These are phyloP conservation scores for Rhadinocentrus ornatus DNA, from an alignment of 2,797 vertebrate genomes.

Conservation along the genomic window DNA sequence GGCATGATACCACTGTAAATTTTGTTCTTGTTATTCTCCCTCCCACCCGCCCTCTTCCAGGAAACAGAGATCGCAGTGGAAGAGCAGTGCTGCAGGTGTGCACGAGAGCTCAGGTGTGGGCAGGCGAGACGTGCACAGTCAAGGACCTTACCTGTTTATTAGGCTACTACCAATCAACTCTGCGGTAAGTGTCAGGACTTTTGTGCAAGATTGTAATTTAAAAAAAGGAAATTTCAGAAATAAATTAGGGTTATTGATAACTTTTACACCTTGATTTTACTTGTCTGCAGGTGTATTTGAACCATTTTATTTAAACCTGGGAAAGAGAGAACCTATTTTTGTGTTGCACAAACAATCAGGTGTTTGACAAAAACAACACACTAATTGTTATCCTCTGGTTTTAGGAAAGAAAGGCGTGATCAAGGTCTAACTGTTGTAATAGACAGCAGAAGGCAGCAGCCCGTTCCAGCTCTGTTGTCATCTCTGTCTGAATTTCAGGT, in stretches of 20 bases:
- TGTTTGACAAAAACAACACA: conserved; percentile 10
- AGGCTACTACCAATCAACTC: conserved; percentile 83
- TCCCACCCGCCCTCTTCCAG: conserved; percentile 66
- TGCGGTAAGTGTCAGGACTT: conserved; percentile 78
- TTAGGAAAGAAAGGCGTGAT: conserved; percentile 84
- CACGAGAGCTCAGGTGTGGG: conserved; percentile 81
- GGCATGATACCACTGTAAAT: background rate
- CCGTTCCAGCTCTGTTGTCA: conserved; percentile 79
- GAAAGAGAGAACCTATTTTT: background rate
- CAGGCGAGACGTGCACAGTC: conserved; percentile 71
- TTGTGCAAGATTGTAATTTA: background rate
- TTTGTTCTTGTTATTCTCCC: conserved; percentile 21
- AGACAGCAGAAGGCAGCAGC: conserved; percentile 83
- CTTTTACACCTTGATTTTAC: conserved; percentile 21
- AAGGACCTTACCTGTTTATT: conserved; percentile 82
- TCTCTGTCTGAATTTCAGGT: conserved; percentile 88
- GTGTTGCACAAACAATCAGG: background rate
- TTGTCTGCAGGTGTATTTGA: background rate
- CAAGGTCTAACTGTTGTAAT: conserved; percentile 85
- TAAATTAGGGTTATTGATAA: background rate
- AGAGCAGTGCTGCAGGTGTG: conserved; percentile 86
- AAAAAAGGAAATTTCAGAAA: background rate
- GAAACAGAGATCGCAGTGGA: conserved; percentile 85
- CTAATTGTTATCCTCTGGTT: conserved; percentile 51
- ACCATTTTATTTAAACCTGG: no score